These are phyloP conservation scores for Morelia viridis DNA, from an alignment of 2,797 vertebrate genomes.

Conservation along the genomic window DNA sequence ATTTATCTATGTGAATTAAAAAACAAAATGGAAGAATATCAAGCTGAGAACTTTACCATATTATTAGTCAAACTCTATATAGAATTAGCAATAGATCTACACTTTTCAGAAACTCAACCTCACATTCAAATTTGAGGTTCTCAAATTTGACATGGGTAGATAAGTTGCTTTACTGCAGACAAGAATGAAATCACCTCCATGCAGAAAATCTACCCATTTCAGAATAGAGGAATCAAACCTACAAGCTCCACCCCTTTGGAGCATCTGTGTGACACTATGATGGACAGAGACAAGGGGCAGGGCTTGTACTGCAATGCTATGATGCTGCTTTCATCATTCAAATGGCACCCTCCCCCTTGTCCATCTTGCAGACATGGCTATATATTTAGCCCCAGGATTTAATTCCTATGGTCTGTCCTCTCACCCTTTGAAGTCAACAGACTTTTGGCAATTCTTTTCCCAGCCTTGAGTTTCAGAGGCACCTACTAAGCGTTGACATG, in stretches of 20 bases:
- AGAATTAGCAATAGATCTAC: neutral
- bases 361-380: neutral
- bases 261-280: neutral
- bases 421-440: neutral
- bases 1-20: neutral
- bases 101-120: neutral
- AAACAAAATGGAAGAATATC: neutral
- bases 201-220: neutral
- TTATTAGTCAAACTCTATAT: neutral
- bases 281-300: neutral
- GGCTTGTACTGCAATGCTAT: neutral
- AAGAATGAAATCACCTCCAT: neutral
- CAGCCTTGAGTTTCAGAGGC: neutral
- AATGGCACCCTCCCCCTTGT: neutral
- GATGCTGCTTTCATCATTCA: neutral
- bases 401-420: neutral
- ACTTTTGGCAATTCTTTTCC: neutral
- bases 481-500: neutral
- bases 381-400: neutral
- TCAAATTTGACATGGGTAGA: neutral
- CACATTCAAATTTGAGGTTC: neutral
- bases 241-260: neutral
- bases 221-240: neutral
- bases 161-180: neutral
- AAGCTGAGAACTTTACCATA: neutral